Base-by-base conservation (phyloP, 2,797 vertebrate genomes). In the Molossus molossus region DNA sequence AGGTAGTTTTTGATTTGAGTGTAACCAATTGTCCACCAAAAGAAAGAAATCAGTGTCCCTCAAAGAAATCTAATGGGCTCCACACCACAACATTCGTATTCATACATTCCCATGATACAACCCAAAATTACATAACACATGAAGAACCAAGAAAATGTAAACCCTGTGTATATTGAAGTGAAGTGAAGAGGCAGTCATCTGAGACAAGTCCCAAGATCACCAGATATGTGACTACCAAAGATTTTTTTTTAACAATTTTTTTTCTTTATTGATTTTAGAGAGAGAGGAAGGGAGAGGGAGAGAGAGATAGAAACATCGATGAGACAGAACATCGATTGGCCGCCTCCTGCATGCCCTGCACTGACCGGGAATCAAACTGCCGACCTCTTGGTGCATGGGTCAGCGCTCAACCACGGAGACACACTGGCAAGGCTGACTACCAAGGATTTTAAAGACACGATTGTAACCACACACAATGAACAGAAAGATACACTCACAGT, bases 381-480 rank as follows among this genome's bases (percentile, higher is more conserved):
- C 40, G 40, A 45, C 6, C 40, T 45, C 33, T 45, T 45, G 3
- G 40, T 45, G 40, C 40, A 45, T 45, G 40, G 40, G 40, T 45
- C 40, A 6, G 6, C 40, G 40, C 40, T 45, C 40, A 45, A 45
- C 40, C 40, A 45, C 40, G 4, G 40, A 45, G 40, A 5, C 40
- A 45, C 40, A 45, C 40, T 45, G 40, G 40, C 40, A 5, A 45
- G 40, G 4, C 40, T 45, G 40, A 45, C 40, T 45, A 45, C 40
- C 14, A 84, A 90, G 76, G 53, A 87, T 60, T 90, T 90, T 91
- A 83, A 91, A 91, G 53, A 37, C 86, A 25, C 29, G 58, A 4
- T 69, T 58, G 8, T 48, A 87, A 62, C 21, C n/a, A 10, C 58
- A 50, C 13, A 93, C 21, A 76, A 10, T 57, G 20, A 92, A 79